Evolutionary conservation across 1,140 invertebrate genomes (phyloP).

Genomic region (Aphidius gifuensis): DNA sequence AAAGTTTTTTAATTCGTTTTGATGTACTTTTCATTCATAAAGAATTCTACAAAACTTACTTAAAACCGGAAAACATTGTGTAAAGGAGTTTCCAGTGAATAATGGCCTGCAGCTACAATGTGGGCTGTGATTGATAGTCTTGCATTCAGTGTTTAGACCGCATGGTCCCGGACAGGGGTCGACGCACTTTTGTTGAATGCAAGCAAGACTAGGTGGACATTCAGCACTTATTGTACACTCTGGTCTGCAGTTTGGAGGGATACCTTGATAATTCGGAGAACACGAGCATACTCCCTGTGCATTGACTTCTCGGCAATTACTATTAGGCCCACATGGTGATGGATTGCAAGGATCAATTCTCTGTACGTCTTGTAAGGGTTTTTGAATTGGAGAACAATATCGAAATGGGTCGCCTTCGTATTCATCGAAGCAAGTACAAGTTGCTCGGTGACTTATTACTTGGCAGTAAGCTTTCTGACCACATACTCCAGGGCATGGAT

Average conservation of each 20-base stretch:
- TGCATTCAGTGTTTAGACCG: constrained; percentile 48
- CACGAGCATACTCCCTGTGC: constrained; percentile 62
- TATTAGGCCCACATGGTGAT: constrained; percentile 71
- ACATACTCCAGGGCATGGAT: constrained; percentile 77
- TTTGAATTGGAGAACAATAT: constrained; percentile 47
- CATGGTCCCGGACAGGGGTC: constrained; percentile 49
- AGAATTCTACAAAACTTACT: constrained; percentile 3
- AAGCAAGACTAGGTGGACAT: constrained; percentile 43
- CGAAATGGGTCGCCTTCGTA: constrained; percentile 74
- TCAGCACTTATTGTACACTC: constrained; percentile 56
- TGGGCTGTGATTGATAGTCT: constrained; percentile 51
- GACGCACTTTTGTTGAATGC: constrained; percentile 49
- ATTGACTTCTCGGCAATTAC: constrained; percentile 64
- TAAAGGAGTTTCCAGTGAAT: constrained; percentile 63
- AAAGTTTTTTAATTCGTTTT: constrained; percentile 28
- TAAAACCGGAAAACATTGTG: constrained; percentile 33
- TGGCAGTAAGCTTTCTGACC: constrained; percentile 68
- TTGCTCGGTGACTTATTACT: constrained; percentile 69
- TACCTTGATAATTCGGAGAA: constrained; percentile 60
- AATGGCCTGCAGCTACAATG: constrained; percentile 59
- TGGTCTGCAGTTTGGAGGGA: constrained; percentile 61
- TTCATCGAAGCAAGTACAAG: constrained; percentile 67
- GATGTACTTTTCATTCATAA: constrained; percentile 54
- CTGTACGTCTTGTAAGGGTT: constrained; percentile 19
- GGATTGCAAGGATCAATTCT: constrained; percentile 58